phyloP scores from a whole-genome alignment of 1,140 invertebrate species.

The Anastrepha obliqua region DNA sequence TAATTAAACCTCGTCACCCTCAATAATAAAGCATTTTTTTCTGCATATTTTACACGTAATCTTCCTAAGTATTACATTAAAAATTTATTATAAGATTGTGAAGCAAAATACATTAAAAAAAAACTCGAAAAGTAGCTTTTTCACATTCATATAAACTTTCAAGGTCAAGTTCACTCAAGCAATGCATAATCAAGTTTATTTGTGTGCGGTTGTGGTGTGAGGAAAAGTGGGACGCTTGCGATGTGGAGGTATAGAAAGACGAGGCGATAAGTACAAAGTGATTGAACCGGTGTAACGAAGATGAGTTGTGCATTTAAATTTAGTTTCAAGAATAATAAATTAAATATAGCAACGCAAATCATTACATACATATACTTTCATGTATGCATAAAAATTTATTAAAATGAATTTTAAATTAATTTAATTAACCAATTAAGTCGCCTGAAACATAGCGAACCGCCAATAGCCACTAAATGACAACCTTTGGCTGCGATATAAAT shows the following conservation, averaged over 20 bases:
- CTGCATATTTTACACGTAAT: background rate
- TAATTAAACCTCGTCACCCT: background rate
- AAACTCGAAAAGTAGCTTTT: background rate
- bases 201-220: background rate
- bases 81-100: background rate
- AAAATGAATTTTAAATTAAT: too few relatives aligned
- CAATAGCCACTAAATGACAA: too few relatives aligned
- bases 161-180: conserved; percentile 45
- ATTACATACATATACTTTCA: too few relatives aligned
- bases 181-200: background rate
- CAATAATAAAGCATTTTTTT: background rate
- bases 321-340: too few relatives aligned
- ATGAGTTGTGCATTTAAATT: too few relatives aligned
- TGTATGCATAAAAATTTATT: too few relatives aligned
- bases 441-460: too few relatives aligned
- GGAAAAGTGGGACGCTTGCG: background rate
- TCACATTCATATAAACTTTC: background rate
- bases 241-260: background rate
- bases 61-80: background rate
- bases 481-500: too few relatives aligned
- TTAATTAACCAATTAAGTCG: too few relatives aligned
- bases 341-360: too few relatives aligned
- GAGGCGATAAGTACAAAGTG: too few relatives aligned
- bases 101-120: background rate
- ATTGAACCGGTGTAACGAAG: too few relatives aligned